Conservation (phyloP, 2,888 invertebrate species). For the Cephus rjabovi region DNA sequence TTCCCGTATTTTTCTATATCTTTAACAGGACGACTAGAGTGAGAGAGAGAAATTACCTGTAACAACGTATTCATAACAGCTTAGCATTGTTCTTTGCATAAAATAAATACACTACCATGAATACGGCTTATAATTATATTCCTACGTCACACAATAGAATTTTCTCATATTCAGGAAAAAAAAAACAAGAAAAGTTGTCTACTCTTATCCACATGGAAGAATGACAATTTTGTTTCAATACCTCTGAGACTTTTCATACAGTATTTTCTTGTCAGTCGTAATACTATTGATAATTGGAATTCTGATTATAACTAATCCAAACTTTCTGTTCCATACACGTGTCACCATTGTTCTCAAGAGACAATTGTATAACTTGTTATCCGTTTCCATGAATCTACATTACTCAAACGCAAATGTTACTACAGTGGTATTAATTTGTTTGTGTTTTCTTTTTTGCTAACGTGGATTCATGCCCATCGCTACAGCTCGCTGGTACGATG, state of each 20-base stretch:
- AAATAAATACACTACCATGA: not conserved
- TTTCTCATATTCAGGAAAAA: not conserved
- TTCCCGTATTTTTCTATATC: not conserved
- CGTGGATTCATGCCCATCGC: not conserved
- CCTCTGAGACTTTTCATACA: not conserved
- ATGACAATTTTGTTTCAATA: not conserved
- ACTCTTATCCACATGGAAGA: not conserved
- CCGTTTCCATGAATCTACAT: not conserved
- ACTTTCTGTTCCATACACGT: not conserved
- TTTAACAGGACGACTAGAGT: not conserved
- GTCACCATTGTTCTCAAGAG: not conserved
- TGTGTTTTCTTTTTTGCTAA: not conserved
- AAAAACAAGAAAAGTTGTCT: not conserved
- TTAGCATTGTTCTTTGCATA: not conserved
- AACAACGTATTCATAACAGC: not conserved
- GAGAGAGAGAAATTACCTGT: not conserved
- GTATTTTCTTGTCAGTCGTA: not conserved
- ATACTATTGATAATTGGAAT: not conserved
- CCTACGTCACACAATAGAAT: not conserved
- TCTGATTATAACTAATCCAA: not conserved
- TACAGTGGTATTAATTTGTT: not conserved
- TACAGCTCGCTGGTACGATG: slow-evolving; percentile 38
- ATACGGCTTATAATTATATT: not conserved
- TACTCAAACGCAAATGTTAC: not conserved
- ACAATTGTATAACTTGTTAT: not conserved